Conservation (phyloP, 1,140 invertebrate species). For the Tribolium madens region DNA sequence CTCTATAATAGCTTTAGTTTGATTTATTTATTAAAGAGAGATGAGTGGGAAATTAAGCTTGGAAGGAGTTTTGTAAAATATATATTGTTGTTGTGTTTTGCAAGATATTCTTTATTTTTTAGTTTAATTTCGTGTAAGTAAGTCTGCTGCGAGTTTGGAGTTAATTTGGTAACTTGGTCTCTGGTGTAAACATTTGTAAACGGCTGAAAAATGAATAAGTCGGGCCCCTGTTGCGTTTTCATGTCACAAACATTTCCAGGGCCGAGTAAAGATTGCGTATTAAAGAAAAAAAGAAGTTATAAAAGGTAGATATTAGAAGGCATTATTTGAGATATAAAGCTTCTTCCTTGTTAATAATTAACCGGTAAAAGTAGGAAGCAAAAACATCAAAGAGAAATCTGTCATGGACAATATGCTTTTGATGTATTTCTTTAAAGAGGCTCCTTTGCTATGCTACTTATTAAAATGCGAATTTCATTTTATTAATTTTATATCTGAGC, state of each 20-base stretch:
- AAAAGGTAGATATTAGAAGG: constrained; percentile 50
- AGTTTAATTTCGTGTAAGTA: too few species aligned
- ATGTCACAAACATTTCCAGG: constrained; percentile 39
- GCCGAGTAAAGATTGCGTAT: constrained; percentile 20
- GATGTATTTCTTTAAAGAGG: constrained; percentile 53
- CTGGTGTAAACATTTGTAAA: background rate
- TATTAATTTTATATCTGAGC: constrained; percentile 55
- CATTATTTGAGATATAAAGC: constrained; percentile 55
- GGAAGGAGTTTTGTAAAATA: too few species aligned
- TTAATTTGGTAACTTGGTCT: too few species aligned
- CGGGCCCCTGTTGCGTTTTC: constrained; percentile 1
- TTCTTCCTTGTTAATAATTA: constrained; percentile 62
- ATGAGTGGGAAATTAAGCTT: too few species aligned
- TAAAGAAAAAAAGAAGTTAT: constrained; percentile 46
- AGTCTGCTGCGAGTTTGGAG: too few species aligned
- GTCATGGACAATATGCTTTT: constrained; percentile 63
- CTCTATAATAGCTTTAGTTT: too few species aligned
- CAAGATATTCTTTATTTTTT: too few species aligned
- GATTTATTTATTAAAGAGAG: too few species aligned
- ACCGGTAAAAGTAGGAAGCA: constrained; percentile 60
- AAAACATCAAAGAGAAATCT: constrained; percentile 60
- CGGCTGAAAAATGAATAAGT: background rate
- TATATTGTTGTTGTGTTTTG: too few species aligned
- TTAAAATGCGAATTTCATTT: constrained; percentile 53
- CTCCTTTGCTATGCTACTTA: constrained; percentile 46